phyloP scores from a whole-genome alignment of 2,113 vertebrate species.

The Stercorarius parasiticus region DNA sequence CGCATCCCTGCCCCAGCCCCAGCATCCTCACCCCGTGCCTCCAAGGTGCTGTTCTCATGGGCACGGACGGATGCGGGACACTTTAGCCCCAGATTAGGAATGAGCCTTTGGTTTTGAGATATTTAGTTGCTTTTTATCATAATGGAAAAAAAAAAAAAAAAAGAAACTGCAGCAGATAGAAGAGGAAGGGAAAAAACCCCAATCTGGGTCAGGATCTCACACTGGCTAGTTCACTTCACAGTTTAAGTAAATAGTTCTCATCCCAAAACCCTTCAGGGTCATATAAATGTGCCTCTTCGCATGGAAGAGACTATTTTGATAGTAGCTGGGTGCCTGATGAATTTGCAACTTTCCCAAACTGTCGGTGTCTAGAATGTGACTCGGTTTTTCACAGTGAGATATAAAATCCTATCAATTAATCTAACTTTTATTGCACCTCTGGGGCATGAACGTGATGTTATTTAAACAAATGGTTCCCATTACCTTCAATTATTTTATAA shows the following conservation, averaged over 20 bases:
- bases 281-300: conserved; percentile 66
- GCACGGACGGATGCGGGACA: background rate
- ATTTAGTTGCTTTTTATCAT: conserved; percentile 72
- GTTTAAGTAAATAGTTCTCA: conserved; percentile 79
- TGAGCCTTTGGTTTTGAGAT: conserved; percentile 37
- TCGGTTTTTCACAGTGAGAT: conserved; percentile 66
- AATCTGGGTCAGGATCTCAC: conserved; percentile 75
- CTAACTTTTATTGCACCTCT: conserved; percentile 73
- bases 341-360: conserved; percentile 70
- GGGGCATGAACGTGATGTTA: conserved; percentile 68
- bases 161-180: conserved; percentile 62
- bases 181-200: conserved; percentile 34
- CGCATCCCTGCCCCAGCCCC: background rate
- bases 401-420: conserved; percentile 73
- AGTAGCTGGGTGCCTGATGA: conserved; percentile 68
- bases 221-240: conserved; percentile 70
- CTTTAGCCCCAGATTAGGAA: conserved; percentile 36
- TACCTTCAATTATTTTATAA: conserved; percentile 73
- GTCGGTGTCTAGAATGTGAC: conserved; percentile 58
- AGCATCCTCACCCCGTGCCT: background rate
- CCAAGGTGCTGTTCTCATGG: conserved; percentile 10
- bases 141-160: conserved; percentile 58
- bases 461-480: conserved; percentile 77
- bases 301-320: conserved; percentile 72
- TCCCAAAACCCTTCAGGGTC: conserved; percentile 69